phyloP scores from a whole-genome alignment of 2,113 vertebrate species.

The Speoplatyrhinus poulsoni region DNA sequence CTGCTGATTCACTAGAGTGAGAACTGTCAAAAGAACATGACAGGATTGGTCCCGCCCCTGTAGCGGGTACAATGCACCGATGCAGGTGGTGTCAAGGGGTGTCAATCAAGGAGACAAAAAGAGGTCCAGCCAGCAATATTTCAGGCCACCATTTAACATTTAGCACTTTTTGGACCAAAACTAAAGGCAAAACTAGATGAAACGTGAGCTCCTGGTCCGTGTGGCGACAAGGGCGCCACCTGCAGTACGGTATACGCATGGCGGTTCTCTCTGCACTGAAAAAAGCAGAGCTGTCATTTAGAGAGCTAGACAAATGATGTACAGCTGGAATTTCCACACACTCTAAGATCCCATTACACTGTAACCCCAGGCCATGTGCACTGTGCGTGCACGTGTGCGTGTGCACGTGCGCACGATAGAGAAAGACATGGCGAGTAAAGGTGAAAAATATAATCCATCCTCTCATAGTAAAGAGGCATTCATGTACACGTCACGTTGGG shows the following conservation, averaged over 20 bases:
- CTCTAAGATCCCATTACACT: constrained; percentile 36
- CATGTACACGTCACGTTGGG: too few relatives aligned
- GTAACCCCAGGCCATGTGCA: constrained; percentile 29
- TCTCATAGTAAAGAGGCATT: too few relatives aligned
- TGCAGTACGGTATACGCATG: not conserved
- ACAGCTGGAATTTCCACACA: constrained; percentile 12
- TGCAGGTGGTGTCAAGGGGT: too few relatives aligned
- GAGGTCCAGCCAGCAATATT: too few relatives aligned
- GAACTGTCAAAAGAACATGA: too few relatives aligned
- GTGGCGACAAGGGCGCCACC: constrained; percentile 8
- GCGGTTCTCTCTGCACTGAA: constrained; percentile 24
- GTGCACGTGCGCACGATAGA: not conserved
- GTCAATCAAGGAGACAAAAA: too few relatives aligned
- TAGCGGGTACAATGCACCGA: too few relatives aligned
- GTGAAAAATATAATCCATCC: too few relatives aligned
- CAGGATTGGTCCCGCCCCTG: too few relatives aligned
- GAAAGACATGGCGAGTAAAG: too few relatives aligned
- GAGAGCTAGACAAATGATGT: constrained; percentile 32
- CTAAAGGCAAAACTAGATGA: not conserved
- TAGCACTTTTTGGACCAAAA: not conserved
- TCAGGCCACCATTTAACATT: too few relatives aligned
- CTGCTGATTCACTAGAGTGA: too few relatives aligned
- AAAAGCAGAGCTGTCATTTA: constrained; percentile 23
- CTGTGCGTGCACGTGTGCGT: not conserved
- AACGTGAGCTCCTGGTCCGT: constrained; percentile 18